phyloP scores from a whole-genome alignment of 1,140 invertebrate species.

The Drosophila novamexicana region DNA sequence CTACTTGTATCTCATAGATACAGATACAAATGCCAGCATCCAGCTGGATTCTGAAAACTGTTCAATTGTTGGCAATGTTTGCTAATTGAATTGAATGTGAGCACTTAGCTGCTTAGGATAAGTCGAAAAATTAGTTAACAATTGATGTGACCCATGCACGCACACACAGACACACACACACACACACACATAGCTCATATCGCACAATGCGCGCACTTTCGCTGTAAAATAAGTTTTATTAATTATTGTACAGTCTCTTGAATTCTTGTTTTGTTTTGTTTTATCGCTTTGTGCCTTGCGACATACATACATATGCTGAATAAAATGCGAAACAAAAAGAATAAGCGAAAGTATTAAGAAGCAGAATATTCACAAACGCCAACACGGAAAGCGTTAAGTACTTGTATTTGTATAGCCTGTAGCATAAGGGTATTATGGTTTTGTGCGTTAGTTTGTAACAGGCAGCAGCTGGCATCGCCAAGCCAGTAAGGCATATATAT shows the following conservation, averaged over 20 bases:
- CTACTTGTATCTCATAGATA: conserved; percentile 15
- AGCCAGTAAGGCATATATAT: no score
- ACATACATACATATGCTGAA: background rate
- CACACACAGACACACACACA: background rate
- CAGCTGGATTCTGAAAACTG: conserved; percentile 2
- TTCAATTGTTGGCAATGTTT: conserved; percentile 34
- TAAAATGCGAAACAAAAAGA: background rate
- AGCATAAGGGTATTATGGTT: background rate
- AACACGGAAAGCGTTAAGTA: background rate
- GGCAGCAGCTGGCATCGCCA: no score
- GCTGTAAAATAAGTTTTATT: conserved; percentile 3
- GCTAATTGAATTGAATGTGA: conserved; percentile 36
- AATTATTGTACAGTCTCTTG: conserved; percentile 5
- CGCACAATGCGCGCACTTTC: background rate
- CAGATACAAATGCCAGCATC: background rate
- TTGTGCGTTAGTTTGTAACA: no score
- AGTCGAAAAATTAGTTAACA: conserved; percentile 34
- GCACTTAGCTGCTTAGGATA: conserved; percentile 31
- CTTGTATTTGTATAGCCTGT: background rate
- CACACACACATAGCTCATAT: background rate
- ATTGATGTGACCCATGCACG: conserved; percentile 17
- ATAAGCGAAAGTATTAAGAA: background rate
- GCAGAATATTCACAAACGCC: conserved; percentile 2
- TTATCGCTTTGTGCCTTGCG: background rate
- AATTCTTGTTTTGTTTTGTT: background rate